Evolutionary conservation across 1,140 invertebrate genomes (phyloP), one percentile per base, ranked within the genome.

Genomic region (Calephelis nemesis): DNA sequence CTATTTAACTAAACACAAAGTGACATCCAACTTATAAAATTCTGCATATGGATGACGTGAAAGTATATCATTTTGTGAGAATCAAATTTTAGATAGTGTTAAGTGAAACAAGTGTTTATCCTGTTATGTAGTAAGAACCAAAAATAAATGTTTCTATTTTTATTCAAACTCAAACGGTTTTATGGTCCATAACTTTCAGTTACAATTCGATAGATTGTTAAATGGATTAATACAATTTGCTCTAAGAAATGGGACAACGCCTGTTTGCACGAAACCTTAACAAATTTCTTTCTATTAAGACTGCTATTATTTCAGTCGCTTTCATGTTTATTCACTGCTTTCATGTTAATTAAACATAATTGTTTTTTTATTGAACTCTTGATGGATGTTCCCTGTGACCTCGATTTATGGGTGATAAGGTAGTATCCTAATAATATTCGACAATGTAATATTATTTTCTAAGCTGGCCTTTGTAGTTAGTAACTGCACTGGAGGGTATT

Each of bases 241-340:
- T 67, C 62, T 62, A 69, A 69, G 63, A 63, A 70, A 65, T 67
- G 63, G 47, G 63, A 13, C 52, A 30, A 39, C 67, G 40, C 58
- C 54, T 42, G 49, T 64, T 47, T 12, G 45, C 63, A 64, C 45
- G 15, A 60, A 60, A 60, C 54, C 54, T 49, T 48, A 76, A 73
- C 68, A 70, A 74, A 78, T 70, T 74, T 68, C 70, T 63, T 74
- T 70, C 64, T 73, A 73, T 74, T 75, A 75, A 71, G 69, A 69
- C 69, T 70, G 73, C 68, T 67, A 50, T 72, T 70, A 74, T 76
- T 70, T 71, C 73, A 71, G 64, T 72, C 71, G 68, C 73, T 49
- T 76, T 74, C 63, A 79, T 79, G 72, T 79, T 76, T 79, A 79
- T 79, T 79, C 74, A 79, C 76, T 65, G 65, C 66, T 63, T 47